Base-by-base conservation (phyloP, 1,140 invertebrate genomes). In the Lamellibrachia luymesi region DNA sequence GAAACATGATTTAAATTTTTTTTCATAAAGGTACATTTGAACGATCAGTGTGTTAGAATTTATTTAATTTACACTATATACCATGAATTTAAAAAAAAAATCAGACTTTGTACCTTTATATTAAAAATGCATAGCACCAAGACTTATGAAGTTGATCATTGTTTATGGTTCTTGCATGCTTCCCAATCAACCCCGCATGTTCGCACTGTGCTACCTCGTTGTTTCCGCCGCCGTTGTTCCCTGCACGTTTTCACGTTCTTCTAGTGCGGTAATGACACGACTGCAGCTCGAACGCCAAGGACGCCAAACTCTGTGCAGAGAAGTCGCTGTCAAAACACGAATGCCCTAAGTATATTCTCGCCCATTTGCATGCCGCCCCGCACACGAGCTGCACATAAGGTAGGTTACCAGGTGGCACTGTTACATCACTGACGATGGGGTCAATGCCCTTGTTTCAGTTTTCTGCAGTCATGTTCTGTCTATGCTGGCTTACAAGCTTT, bases 241-340 rank as follows among this genome's bases (percentile, higher is more conserved):
- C 64, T 80, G 64, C 64, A 80, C 64, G 64, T 80, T 80, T 80
- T 80, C 64, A 80, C 64, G 17, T 80, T 80, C 64, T 80, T 80
- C 64, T 80, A 80, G 64, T 80, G 64, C 64, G 64, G 64, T 80
- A 80, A 80, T 80, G 64, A 80, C 64, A 80, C 64, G 64, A 80
- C 64, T 22, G 64, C 64, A 22, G 64, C 64, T 22, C 64, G 64
- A 80, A 80, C 64, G 8, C 64, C 64, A 22, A 80, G 64, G 64
- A 80, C 64, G 13, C 64, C 64, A 4, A 80, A 80, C 64, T 80
- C 64, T 17, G 64, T 80, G 13, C 13, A 10, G 8, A 80, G 64
- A 22, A 80, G 64, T 80, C 64, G 64, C 64, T 80, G 64, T 80
- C 64, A 80, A 80, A 80, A 80, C 64, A 80, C 64, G 64, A 80